phyloP scores from a whole-genome alignment of 2,797 vertebrate genomes.

The Hybognathus amarus region DNA sequence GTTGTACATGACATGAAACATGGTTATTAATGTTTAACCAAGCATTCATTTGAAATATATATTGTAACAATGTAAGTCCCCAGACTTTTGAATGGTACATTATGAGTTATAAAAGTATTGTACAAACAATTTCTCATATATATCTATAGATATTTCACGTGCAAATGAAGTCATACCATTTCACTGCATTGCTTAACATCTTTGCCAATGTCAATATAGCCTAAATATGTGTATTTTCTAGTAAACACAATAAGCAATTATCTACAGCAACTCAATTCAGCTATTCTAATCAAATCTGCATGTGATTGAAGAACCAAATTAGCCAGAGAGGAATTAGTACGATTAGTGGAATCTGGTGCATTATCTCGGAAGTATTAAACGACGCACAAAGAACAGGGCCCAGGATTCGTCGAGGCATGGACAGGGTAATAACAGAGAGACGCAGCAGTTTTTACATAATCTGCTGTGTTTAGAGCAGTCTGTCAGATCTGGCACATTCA shows the following conservation, averaged over 20 bases:
- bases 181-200: background rate
- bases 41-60: no score
- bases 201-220: background rate
- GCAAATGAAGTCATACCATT: background rate
- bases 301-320: slow-evolving; percentile 29
- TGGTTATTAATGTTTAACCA: no score
- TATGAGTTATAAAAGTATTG: background rate
- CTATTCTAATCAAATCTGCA: slow-evolving; percentile 26
- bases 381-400: slow-evolving; percentile 17
- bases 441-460: slow-evolving; percentile 16
- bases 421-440: slow-evolving; percentile 18
- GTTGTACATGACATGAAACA: no score
- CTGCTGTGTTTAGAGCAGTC: slow-evolving; percentile 38
- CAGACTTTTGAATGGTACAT: background rate
- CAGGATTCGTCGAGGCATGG: background rate
- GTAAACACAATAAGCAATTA: slow-evolving; percentile 13
- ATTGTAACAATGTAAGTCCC: background rate
- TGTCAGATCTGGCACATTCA: slow-evolving; percentile 28
- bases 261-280: slow-evolving; percentile 18
- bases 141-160: background rate
- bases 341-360: slow-evolving; percentile 32
- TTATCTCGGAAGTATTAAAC: slow-evolving; percentile 36
- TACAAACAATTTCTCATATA: background rate
- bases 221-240: background rate
- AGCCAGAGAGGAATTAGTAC: slow-evolving; percentile 21